These are phyloP conservation scores for Madoqua kirkii DNA, from an alignment of 2,113 vertebrate species.

Conservation along the genomic window DNA sequence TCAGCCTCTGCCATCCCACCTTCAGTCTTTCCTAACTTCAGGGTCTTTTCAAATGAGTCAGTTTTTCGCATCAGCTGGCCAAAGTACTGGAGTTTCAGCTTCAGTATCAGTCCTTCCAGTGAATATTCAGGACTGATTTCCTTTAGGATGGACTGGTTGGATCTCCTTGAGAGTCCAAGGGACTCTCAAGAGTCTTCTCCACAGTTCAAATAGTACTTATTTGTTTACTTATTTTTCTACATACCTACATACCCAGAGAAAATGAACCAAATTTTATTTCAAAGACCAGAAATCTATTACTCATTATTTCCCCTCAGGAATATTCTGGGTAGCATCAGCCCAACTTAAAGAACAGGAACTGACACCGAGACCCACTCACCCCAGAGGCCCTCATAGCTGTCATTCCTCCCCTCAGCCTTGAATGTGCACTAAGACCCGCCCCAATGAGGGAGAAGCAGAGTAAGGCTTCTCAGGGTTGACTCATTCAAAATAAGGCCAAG, in stretches of 20 bases:
- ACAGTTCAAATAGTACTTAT: neutral
- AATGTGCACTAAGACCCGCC: neutral
- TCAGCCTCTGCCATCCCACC: no score
- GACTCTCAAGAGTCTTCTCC: no score
- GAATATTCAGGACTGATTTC: no score
- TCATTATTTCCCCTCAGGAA: neutral
- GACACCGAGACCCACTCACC: accelerated
- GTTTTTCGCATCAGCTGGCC: no score
- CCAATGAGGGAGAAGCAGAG: neutral
- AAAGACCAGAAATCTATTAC: neutral
- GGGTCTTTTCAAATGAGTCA: no score
- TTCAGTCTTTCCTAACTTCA: no score
- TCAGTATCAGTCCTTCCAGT: no score
- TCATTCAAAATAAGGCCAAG: neutral
- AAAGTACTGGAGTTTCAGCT: no score
- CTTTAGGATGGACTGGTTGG: no score
- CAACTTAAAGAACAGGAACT: neutral
- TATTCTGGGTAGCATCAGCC: neutral
- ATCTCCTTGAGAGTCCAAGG: no score
- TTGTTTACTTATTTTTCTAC: neutral
- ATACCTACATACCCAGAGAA: neutral
- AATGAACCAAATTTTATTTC: neutral
- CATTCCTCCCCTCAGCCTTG: neutral
- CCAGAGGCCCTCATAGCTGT: no score
- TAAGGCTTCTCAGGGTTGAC: neutral